Evolutionary conservation across 2,888 invertebrate species (phyloP), one percentile per base, ranked within the genome.

Genomic region (Portevinia maculata): DNA sequence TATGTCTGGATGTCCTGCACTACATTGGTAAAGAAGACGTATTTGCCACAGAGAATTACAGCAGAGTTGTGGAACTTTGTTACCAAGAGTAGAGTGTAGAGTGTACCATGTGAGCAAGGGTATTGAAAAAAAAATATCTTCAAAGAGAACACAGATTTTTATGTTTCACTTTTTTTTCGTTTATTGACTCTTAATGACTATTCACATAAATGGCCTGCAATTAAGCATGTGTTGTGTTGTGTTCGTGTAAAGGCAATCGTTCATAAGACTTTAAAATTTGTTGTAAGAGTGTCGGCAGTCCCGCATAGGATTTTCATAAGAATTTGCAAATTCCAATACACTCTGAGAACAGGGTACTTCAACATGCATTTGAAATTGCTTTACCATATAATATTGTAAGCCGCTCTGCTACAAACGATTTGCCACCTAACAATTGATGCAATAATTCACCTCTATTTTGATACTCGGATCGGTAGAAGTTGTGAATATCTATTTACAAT

Each of bases 401-500:
- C 19, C 19, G 4, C 3, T 24, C 30, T 48, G 55, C 32, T 28
- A 50, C 28, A 64, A 64, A 17, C 48, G 37, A 24, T 50, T 59
- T 64, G 44, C 34, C 30, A 59, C 62, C 65, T 53, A 44, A 15
- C 52, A 62, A 52, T 46, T 48, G 57, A 59, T 52, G 44, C 50
- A 55, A 48, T 62, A 55, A 39, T 60, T 39, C 21, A 17, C 37
- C 37, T 21, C 9, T 50, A 34, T 48, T 62, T 15, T 8, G 4
- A 21, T n/a, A n/a, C 15, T 24, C n/a, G 55, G 55, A 3, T 24
- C 5, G 24, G 24, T 24, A 5, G 2, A 5, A 3, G 24, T 24
- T 24, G 2, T 5, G n/a, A n/a, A n/a, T 59, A 37, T 19, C 28
- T 67, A 11, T 19, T 4, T 57, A 41, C 44, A 53, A 53, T 41